Evolutionary conservation across 2,113 vertebrate genomes (phyloP).

Genomic region (Albula goreensis): DNA sequence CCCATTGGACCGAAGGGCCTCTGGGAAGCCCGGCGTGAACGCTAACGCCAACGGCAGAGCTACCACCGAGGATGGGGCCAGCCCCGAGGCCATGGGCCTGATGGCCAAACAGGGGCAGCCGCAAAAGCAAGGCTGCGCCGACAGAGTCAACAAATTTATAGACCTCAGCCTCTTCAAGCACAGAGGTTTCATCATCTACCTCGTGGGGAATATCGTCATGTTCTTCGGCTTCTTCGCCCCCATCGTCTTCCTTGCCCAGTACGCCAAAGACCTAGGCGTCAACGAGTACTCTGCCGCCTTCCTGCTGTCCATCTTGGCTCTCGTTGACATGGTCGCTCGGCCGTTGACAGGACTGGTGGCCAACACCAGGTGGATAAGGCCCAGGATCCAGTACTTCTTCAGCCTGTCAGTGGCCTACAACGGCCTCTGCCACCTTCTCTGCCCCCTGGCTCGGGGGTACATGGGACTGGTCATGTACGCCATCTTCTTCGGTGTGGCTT

Average conservation of each 20-base stretch:
- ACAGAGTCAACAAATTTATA: conserved; percentile 63
- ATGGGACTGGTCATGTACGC: conserved; percentile 62
- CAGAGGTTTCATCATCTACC: conserved; percentile 80
- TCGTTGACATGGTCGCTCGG: conserved; percentile 74
- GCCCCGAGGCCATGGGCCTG: not conserved
- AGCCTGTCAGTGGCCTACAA: conserved; percentile 74
- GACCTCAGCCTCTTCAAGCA: conserved; percentile 82
- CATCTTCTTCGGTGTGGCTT: conserved; percentile 70
- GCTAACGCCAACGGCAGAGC: too few species aligned
- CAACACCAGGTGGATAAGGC: conserved; percentile 74
- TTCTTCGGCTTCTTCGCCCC: conserved; percentile 80
- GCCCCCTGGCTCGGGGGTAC: conserved; percentile 70
- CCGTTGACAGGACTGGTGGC: conserved; percentile 67
- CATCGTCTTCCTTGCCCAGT: conserved; percentile 79
- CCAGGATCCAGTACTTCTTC: conserved; percentile 78
- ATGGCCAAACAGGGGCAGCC: conserved; percentile 33
- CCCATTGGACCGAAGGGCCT: conserved; percentile 57
- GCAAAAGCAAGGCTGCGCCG: conserved; percentile 50
- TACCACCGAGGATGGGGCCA: too few species aligned
- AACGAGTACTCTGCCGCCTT: conserved; percentile 77
- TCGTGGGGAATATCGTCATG: conserved; percentile 75
- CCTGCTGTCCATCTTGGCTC: conserved; percentile 73
- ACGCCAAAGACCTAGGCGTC: conserved; percentile 71
- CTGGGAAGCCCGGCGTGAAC: not conserved
- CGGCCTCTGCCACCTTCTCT: conserved; percentile 73